Evolutionary conservation across 2,888 invertebrate genomes (phyloP), one percentile per base, ranked within the genome.

Genomic region (Microplitis manilae): DNA sequence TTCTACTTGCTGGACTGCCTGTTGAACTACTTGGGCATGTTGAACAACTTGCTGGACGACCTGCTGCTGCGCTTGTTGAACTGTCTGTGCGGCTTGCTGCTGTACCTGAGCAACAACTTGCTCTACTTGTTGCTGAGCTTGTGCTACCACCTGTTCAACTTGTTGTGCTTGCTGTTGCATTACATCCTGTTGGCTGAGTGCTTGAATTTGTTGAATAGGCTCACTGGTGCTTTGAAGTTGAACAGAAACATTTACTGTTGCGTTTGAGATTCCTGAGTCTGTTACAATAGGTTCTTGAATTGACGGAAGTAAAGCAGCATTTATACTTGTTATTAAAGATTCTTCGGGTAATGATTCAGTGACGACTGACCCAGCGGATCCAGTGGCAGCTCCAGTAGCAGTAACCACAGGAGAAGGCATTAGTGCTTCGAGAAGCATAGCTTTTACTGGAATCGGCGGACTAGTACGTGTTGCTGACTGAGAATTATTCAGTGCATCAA

Each of bases 351-450:
- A 72, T 59, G 84, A 81, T 39, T 88, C 87, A 7, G 80, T 13
- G 6, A 65, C 5, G 80, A 2, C 84, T 85, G 9, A 79, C 80
- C 9, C 13, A 5, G 73, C 82, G 82, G 75, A 7, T 81, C 71
- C 76, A 83, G 72, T 72, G 76, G 69, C 60, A 75, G 75, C 62
- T 1, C 61, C 61, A 39, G 9, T 62, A 13, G 40, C n/a, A 40
- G 40, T 61, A 13, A 75, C 74, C 68, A 76, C 70, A 8, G 76
- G 62, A 7, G 77, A 76, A 0, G 88, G 89, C 81, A 87, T 83
- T 6, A 87, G 78, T 2, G 95, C 95, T 86, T 94, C 94, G 74
- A 95, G 91, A 67, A 95, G 92, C 92, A 95, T 94, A n/a, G 94
- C 94, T 82, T 95, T 95, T 83, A 94, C 94, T 40, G 94, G 93